These are phyloP conservation scores for Apaloderma vittatum DNA, from an alignment of 2,113 vertebrate species.

Conservation along the genomic window DNA sequence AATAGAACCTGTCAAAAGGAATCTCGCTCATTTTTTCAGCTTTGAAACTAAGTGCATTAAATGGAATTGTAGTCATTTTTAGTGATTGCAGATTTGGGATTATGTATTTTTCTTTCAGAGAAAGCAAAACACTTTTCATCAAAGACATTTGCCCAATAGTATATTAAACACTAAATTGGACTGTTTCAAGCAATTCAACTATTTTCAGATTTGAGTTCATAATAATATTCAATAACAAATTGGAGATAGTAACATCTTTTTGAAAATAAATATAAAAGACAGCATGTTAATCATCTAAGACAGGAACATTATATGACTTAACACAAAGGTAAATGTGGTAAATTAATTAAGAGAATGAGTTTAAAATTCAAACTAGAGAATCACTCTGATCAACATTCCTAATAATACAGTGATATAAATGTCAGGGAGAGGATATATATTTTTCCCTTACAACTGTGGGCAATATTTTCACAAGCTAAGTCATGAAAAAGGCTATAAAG, in stretches of 20 bases:
- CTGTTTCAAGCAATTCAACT: not conserved
- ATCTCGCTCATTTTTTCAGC: not conserved
- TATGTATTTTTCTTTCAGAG: not conserved
- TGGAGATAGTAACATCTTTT: not conserved
- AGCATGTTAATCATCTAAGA: not conserved
- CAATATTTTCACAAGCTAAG: not conserved
- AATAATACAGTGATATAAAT: not conserved
- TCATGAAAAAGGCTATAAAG: not conserved
- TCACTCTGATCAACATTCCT: not conserved
- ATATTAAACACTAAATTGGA: not conserved
- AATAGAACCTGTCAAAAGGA: conserved; percentile 11
- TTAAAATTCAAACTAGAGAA: not conserved
- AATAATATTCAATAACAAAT: not conserved
- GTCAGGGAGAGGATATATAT: not conserved
- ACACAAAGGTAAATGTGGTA: not conserved
- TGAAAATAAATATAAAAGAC: not conserved
- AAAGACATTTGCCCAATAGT: not conserved
- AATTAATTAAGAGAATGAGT: not conserved
- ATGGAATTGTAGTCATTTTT: not conserved
- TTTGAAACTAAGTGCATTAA: conserved; percentile 33
- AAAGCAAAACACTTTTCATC: not conserved
- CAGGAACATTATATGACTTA: conserved; percentile 4
- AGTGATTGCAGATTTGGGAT: not conserved
- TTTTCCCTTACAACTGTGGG: not conserved
- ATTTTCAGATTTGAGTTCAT: not conserved